Conservation (phyloP, 2,113 vertebrate species). For the Forbesichthys papilliferus region DNA sequence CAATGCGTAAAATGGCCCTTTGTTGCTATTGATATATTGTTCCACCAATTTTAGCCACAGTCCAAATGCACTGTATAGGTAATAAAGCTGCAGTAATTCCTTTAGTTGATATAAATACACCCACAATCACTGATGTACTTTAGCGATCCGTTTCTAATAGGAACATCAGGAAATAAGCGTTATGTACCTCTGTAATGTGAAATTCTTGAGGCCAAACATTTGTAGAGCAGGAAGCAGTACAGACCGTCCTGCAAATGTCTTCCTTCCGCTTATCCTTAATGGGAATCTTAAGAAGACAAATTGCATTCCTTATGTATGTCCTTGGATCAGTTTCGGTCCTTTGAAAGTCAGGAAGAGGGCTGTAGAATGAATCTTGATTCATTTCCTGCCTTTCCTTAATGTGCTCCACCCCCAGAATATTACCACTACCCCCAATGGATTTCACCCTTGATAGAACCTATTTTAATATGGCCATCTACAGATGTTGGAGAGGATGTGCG, state of each 20-base stretch:
- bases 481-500: not conserved
- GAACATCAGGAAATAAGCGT: no score
- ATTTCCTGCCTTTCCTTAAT: slow-evolving; percentile 87
- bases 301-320: slow-evolving; percentile 26
- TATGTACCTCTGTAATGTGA: not conserved
- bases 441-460: slow-evolving; percentile 30
- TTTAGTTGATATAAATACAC: no score
- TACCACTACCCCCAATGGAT: slow-evolving; percentile 18
- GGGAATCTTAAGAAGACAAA: slow-evolving; percentile 23
- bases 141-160: no score
- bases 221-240: no score
- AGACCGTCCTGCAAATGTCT: not conserved
- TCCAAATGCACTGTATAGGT: no score
- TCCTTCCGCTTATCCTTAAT: slow-evolving; percentile 1
- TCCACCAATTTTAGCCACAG: no score
- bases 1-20: no score
- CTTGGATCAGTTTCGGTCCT: slow-evolving; percentile 49
- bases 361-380: slow-evolving; percentile 57
- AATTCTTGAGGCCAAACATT: slow-evolving; percentile 12
- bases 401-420: slow-evolving; percentile 66
- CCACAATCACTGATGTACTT: no score
- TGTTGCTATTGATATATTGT: no score
- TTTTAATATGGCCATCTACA: slow-evolving; percentile 13
- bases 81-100: no score
- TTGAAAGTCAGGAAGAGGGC: slow-evolving; percentile 59